phyloP scores from a whole-genome alignment of 2,888 invertebrate species.

The Thelaira solivaga region DNA sequence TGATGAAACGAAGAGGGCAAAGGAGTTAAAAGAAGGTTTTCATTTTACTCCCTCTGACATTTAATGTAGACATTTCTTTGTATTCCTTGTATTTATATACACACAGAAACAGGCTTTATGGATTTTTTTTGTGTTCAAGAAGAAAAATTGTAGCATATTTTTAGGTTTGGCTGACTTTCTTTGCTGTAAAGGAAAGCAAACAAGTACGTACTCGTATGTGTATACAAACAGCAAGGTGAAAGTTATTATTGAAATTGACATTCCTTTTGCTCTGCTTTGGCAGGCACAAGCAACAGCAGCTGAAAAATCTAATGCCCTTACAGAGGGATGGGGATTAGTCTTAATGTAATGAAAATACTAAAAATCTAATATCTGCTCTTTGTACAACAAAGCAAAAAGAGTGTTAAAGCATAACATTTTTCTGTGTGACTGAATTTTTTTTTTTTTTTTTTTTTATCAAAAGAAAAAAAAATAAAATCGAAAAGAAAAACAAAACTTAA shows the following conservation, averaged over 20 bases:
- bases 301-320: neutral
- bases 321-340: neutral
- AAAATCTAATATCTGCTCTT: slow-evolving; percentile 12
- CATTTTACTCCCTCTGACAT: slow-evolving; percentile 26
- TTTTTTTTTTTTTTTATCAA: no score
- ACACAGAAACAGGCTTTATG: slow-evolving; percentile 43
- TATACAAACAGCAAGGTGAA: slow-evolving; percentile 60
- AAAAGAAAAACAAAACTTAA: slow-evolving; percentile 44
- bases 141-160: slow-evolving; percentile 53
- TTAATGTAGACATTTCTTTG: slow-evolving; percentile 39
- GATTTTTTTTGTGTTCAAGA: slow-evolving; percentile 25
- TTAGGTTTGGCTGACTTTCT: slow-evolving; percentile 27
- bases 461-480: no score
- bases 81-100: neutral
- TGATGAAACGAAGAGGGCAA: neutral
- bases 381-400: slow-evolving; percentile 28
- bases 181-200: neutral
- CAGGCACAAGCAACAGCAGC: neutral
- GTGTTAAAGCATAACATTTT: slow-evolving; percentile 57
- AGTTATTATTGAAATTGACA: slow-evolving; percentile 67
- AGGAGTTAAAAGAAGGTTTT: slow-evolving; percentile 16
- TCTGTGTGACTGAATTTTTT: slow-evolving; percentile 29
- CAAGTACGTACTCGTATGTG: neutral
- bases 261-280: slow-evolving; percentile 10
- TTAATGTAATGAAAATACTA: slow-evolving; percentile 49